A percentile compares a stretch with the other conserved stretches of the same genome.
Evolutionary conservation across 2,888 invertebrate genomes (phyloP).

Genomic region (Ectemnius lituratus): DNA sequence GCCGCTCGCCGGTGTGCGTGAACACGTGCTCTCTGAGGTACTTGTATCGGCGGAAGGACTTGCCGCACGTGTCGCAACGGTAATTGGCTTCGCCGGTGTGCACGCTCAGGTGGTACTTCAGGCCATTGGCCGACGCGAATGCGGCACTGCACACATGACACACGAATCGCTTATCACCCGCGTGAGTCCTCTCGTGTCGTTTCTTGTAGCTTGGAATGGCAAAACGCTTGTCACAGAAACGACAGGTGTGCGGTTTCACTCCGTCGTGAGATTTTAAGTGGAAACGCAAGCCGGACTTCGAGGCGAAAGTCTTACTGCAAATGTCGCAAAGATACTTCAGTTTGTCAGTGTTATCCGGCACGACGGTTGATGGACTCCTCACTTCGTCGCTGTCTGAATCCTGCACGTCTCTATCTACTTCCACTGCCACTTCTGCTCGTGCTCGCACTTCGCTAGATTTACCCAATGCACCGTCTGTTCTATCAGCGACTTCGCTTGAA

Average conservation of each 20-base stretch:
- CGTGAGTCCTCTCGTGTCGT: slow-evolving; percentile 61
- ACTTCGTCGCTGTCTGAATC: no score
- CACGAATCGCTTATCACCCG: slow-evolving; percentile 51
- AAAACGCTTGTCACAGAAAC: slow-evolving; percentile 61
- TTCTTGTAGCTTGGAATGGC: slow-evolving; percentile 60
- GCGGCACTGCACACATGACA: slow-evolving; percentile 62
- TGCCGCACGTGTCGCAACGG: slow-evolving; percentile 59
- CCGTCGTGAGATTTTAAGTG: slow-evolving; percentile 61
- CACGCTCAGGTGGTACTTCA: slow-evolving; percentile 57
- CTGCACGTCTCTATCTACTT: no score
- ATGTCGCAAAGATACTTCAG: slow-evolving; percentile 57
- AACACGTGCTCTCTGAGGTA: slow-evolving; percentile 62
- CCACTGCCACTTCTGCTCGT: no score
- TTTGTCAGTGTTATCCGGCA: slow-evolving; percentile 1
- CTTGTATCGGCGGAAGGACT: slow-evolving; percentile 57
- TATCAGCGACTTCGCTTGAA: no score
- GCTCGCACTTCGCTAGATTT: no score
- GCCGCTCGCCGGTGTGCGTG: slow-evolving; percentile 64
- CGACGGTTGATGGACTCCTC: no score
- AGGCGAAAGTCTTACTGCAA: slow-evolving; percentile 62
- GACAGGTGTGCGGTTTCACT: slow-evolving; percentile 55
- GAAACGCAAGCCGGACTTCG: slow-evolving; percentile 58
- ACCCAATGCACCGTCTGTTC: no score
- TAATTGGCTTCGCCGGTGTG: slow-evolving; percentile 62
- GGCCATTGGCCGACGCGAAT: slow-evolving; percentile 61